Conservation (phyloP, 2,113 vertebrate genomes). For the Helogale parvula region DNA sequence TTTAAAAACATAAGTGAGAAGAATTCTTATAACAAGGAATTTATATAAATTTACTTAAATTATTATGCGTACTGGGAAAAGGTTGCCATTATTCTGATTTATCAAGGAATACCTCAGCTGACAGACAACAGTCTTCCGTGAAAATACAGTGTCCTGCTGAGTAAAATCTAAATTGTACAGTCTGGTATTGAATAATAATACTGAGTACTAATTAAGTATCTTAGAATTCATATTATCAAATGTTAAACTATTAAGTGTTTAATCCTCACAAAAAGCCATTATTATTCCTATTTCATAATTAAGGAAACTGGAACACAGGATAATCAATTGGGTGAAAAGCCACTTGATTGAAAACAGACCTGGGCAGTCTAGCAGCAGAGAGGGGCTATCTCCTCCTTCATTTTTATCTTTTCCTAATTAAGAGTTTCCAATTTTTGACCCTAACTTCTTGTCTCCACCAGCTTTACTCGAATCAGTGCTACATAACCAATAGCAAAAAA, state of each 20-base stretch:
- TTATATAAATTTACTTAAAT: neutral
- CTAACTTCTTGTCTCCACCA: neutral
- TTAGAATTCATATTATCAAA: neutral
- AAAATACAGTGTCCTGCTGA: neutral
- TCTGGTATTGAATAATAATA: neutral
- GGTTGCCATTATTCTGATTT: neutral
- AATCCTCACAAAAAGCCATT: neutral
- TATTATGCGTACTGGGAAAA: neutral
- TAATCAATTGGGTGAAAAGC: neutral
- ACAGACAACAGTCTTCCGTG: neutral
- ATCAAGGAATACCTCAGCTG: neutral
- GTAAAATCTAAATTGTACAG: neutral
- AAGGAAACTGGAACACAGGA: neutral
- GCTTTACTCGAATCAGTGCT: neutral
- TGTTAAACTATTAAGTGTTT: neutral
- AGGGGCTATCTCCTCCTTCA: neutral
- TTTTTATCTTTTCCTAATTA: constrained; percentile 8
- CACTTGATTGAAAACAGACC: neutral
- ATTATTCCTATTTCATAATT: neutral
- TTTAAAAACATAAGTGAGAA: constrained; percentile 5
- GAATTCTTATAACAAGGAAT: neutral
- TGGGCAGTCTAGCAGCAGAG: neutral
- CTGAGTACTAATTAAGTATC: neutral
- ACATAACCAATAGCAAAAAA: neutral
- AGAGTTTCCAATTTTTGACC: neutral